Evolutionary conservation across 2,888 invertebrate genomes (phyloP).

Genomic region (Meiosimyza platycephala): DNA sequence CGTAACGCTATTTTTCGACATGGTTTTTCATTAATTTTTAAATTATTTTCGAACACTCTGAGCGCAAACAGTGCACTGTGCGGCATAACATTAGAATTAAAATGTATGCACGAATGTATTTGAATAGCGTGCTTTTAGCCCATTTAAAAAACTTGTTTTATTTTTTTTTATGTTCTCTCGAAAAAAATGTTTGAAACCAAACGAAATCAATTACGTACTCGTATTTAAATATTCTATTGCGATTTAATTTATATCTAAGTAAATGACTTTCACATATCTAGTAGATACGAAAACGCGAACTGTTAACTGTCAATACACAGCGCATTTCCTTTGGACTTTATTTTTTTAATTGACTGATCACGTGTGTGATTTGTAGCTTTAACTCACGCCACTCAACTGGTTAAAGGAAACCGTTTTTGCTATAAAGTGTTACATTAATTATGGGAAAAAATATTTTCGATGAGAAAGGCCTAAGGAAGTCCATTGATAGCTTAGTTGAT

Average conservation of each 20-base stretch:
- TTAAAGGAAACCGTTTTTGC: too few relatives aligned
- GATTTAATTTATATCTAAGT: constrained; percentile 13
- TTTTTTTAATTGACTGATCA: constrained; percentile 4
- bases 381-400: constrained; percentile 16
- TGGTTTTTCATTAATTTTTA: not conserved
- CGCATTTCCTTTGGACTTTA: too few relatives aligned
- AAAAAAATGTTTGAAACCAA: not conserved
- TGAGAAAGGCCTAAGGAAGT: too few relatives aligned
- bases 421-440: too few relatives aligned
- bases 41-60: not conserved
- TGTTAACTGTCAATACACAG: too few relatives aligned
- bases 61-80: not conserved
- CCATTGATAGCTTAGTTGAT: too few relatives aligned
- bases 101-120: not conserved
- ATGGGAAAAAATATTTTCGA: too few relatives aligned
- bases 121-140: constrained; percentile 14
- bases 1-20: too few relatives aligned
- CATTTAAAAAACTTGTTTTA: constrained; percentile 16
- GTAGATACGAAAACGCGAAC: too few relatives aligned
- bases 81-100: constrained; percentile 4
- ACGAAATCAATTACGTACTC: not conserved
- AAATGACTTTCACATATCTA: not conserved
- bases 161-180: too few relatives aligned
- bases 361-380: constrained; percentile 18
- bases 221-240: constrained; percentile 31